phyloP scores from a whole-genome alignment of 2,888 invertebrate genomes.

The Hypolimnas misippus region DNA sequence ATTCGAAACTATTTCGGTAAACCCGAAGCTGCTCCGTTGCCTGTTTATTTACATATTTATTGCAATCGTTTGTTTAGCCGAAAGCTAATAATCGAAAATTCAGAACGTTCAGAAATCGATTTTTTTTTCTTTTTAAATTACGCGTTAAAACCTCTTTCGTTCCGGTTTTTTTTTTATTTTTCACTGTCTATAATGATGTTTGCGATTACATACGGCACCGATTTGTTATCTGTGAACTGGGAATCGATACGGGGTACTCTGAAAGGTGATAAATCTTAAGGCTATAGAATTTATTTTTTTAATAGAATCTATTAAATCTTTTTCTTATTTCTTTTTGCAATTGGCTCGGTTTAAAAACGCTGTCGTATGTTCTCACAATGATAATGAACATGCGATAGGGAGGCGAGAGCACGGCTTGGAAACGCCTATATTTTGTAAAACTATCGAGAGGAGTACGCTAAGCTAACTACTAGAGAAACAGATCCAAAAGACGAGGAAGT shows the following conservation, averaged over 20 bases:
- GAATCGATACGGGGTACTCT: conserved; percentile 20
- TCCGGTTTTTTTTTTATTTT: conserved; percentile 54
- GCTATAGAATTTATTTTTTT: conserved; percentile 28
- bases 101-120: conserved; percentile 36
- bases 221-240: conserved; percentile 31
- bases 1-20: conserved; percentile 79
- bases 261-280: conserved; percentile 32
- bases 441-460: conserved; percentile 59
- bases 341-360: conserved; percentile 41
- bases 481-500: conserved; percentile 78
- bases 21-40: conserved; percentile 72
- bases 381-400: conserved; percentile 65
- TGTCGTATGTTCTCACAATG: conserved; percentile 54
- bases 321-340: conserved; percentile 32
- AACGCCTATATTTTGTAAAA: conserved; percentile 69
- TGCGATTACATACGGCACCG: conserved; percentile 44
- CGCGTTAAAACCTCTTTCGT: conserved; percentile 43
- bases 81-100: conserved; percentile 52
- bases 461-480: conserved; percentile 74
- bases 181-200: conserved; percentile 78
- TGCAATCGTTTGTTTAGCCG: conserved; percentile 74
- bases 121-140: conserved; percentile 17
- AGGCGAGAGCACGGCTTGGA: conserved; percentile 43
- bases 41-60: conserved; percentile 81
- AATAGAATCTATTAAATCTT: conserved; percentile 37